These are phyloP conservation scores for Sinodicranocentrus sp. DNA, from an alignment of 2,888 invertebrate species.

Conservation along the genomic window DNA sequence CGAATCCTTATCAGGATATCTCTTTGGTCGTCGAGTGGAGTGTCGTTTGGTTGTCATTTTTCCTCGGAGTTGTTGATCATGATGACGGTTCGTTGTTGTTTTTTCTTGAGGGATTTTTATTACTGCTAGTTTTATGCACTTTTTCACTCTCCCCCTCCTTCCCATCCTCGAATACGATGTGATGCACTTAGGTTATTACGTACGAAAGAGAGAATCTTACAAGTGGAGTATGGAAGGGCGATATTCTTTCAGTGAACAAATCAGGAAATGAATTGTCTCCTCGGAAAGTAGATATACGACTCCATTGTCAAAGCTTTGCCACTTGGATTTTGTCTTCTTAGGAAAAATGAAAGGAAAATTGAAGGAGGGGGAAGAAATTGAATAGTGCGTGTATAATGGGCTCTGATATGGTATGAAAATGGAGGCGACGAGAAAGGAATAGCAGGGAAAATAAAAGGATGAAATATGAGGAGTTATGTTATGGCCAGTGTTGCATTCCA, in stretches of 20 bases:
- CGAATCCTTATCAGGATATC: too few relatives aligned
- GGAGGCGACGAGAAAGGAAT: neutral
- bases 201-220: constrained; percentile 8
- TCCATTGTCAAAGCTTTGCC: too few relatives aligned
- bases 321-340: too few relatives aligned
- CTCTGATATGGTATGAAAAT: neutral
- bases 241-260: constrained; percentile 35
- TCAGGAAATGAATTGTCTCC: constrained; percentile 66
- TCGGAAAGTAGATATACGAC: constrained; percentile 51
- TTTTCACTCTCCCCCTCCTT: neutral
- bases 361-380: constrained; percentile 36
- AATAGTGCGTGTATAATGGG: constrained; percentile 40
- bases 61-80: constrained; percentile 6
- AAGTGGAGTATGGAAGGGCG: constrained; percentile 34
- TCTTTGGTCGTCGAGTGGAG: too few relatives aligned
- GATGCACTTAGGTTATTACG: too few relatives aligned
- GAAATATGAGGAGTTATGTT: constrained; percentile 46
- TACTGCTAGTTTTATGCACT: constrained; percentile 11
- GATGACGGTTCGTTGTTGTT: constrained; percentile 34
- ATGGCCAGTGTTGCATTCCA: neutral
- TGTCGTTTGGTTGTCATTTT: neutral
- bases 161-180: too few relatives aligned
- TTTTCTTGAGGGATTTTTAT: neutral
- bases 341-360: too few relatives aligned
- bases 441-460: constrained; percentile 17